These are phyloP conservation scores for Ornithoptera priamus DNA, from an alignment of 2,888 invertebrate species.

Conservation along the genomic window DNA sequence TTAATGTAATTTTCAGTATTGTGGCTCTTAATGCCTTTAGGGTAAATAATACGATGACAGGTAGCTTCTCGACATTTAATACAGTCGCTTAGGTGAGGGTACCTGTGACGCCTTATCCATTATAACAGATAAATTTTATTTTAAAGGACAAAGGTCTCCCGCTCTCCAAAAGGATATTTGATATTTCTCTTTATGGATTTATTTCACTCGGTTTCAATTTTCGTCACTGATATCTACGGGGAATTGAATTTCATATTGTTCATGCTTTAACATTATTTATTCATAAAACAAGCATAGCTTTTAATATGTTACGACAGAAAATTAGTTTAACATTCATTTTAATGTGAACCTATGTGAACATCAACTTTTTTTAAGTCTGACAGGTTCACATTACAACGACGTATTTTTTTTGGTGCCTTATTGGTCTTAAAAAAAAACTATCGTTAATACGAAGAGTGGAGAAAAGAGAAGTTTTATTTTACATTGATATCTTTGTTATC, in stretches of 20 bases:
- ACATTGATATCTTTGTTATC: too few relatives aligned
- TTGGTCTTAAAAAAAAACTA: too few relatives aligned
- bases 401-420: too few relatives aligned
- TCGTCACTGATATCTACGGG: slow-evolving; percentile 49
- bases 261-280: slow-evolving; percentile 19
- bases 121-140: slow-evolving; percentile 26
- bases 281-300: neutral
- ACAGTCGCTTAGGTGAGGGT: slow-evolving; percentile 20
- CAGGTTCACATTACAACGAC: too few relatives aligned
- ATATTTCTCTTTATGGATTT: slow-evolving; percentile 65
- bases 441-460: too few relatives aligned
- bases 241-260: slow-evolving; percentile 41
- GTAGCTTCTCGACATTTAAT: slow-evolving; percentile 10
- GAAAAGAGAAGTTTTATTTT: too few relatives aligned
- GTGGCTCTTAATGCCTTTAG: neutral
- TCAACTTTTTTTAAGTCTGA: too few relatives aligned
- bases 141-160: slow-evolving; percentile 28
- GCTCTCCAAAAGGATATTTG: slow-evolving; percentile 46
- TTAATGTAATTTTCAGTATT: neutral
- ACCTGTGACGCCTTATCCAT: slow-evolving; percentile 18
- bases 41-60: slow-evolving; percentile 2
- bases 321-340: too few relatives aligned
- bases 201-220: slow-evolving; percentile 61
- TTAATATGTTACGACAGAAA: neutral
- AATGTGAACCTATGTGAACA: too few relatives aligned